A percentile compares a stretch with the other conserved stretches of the same genome.
These are phyloP conservation scores for Poliocrania exsul DNA, from an alignment of 2,797 vertebrate genomes.

Conservation along the genomic window DNA sequence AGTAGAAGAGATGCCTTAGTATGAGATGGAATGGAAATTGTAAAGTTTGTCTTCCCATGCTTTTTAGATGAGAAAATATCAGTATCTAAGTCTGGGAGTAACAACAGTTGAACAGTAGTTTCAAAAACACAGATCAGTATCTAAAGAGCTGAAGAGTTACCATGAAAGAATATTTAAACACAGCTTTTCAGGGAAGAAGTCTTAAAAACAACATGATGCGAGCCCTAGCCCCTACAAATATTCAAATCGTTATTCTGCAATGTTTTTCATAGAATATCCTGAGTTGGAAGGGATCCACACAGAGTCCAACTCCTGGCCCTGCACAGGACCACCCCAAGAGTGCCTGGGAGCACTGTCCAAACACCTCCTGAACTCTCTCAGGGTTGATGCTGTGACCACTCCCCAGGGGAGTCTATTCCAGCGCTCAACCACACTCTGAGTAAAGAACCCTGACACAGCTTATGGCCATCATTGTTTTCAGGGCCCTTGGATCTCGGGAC, in stretches of 20 bases:
- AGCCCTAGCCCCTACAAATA: background rate
- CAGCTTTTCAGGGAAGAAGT: background rate
- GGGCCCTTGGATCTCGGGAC: no score
- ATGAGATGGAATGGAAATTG: background rate
- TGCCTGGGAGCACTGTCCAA: background rate
- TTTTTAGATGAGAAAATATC: background rate
- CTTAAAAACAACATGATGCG: background rate
- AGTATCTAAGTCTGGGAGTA: background rate
- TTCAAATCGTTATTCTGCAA: background rate
- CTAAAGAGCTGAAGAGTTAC: background rate
- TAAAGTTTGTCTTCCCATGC: background rate
- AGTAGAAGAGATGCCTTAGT: background rate
- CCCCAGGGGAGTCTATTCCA: background rate
- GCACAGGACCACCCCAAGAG: background rate
- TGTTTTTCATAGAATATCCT: background rate
- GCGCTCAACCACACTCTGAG: fast-evolving
- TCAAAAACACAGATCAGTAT: background rate
- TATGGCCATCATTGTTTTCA: background rate
- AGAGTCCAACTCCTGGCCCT: no score
- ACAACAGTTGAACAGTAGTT: background rate
- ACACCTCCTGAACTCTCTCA: fast-evolving
- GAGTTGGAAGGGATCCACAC: background rate
- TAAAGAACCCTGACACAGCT: fast-evolving
- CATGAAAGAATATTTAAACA: background rate
- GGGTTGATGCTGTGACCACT: background rate